Percentiles rank a stretch among this genome's conserved stretches.
These are phyloP conservation scores for Calypte anna DNA, from an alignment of 2,113 vertebrate species.

Conservation along the genomic window DNA sequence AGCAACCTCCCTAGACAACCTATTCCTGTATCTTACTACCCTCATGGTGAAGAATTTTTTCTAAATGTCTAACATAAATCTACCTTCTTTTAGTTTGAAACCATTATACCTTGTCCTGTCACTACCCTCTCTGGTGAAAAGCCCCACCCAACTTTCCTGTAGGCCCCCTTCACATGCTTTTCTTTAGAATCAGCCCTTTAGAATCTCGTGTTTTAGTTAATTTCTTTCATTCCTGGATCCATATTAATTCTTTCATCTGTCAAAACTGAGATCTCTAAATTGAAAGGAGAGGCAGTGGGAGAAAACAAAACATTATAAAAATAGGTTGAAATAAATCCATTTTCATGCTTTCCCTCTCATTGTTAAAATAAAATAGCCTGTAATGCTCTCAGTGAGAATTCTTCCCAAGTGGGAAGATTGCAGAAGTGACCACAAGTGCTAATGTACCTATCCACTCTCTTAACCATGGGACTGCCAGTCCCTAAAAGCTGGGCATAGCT, in stretches of 20 bases:
- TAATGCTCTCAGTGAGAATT: conserved; percentile 1
- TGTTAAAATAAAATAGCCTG: conserved; percentile 26
- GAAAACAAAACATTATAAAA: conserved; percentile 12
- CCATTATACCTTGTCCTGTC: too few species aligned
- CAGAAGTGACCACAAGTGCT: background rate
- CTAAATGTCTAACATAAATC: too few species aligned
- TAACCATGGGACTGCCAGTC: background rate
- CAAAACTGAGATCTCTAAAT: background rate
- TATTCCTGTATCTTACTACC: too few species aligned
- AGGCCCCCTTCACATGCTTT: background rate
- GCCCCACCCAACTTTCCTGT: too few species aligned
- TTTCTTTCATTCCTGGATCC: background rate
- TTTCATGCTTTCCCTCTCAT: conserved; percentile 3
- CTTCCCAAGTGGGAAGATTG: background rate
- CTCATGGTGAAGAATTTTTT: too few species aligned
- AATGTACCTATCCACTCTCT: background rate
- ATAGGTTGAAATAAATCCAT: conserved; percentile 42
- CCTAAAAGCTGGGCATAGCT: background rate
- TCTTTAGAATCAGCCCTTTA: background rate
- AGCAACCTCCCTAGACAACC: too few species aligned
- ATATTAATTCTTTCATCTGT: background rate
- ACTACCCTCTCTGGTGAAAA: too few species aligned
- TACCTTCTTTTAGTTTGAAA: too few species aligned
- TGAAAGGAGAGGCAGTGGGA: background rate
- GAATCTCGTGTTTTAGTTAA: background rate